Conservation (phyloP, 2,113 vertebrate species). For the Heterocephalus glaber region DNA sequence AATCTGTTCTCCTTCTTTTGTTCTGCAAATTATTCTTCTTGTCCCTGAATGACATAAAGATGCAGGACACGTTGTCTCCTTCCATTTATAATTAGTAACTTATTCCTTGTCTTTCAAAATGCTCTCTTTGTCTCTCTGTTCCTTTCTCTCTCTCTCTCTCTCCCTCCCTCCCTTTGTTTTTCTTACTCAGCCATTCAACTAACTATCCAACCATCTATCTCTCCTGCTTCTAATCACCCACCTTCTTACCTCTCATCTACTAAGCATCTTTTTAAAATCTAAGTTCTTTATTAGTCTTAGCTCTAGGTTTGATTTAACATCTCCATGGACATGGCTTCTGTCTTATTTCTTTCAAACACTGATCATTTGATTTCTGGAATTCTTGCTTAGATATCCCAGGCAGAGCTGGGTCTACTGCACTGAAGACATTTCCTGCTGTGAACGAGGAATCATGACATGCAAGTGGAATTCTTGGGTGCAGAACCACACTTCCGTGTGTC, state of each 20-base stretch:
- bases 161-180: no score
- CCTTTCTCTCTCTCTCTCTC: background rate
- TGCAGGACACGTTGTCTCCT: background rate
- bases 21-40: background rate
- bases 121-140: background rate
- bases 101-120: background rate
- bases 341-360: background rate
- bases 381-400: background rate
- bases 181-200: background rate
- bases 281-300: background rate
- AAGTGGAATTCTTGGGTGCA: background rate
- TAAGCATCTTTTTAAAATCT: background rate
- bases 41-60: background rate
- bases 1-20: background rate
- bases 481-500: rapidly evolving
- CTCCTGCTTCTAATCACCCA: background rate
- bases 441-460: background rate
- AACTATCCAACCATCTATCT: background rate
- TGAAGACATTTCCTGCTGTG: background rate
- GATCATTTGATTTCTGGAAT: background rate
- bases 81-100: background rate
- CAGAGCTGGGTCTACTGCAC: background rate
- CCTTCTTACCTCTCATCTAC: background rate
- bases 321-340: background rate
- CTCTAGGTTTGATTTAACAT: background rate